Evolutionary conservation across 2,888 invertebrate genomes (phyloP).

Genomic region (Timandra comae): DNA sequence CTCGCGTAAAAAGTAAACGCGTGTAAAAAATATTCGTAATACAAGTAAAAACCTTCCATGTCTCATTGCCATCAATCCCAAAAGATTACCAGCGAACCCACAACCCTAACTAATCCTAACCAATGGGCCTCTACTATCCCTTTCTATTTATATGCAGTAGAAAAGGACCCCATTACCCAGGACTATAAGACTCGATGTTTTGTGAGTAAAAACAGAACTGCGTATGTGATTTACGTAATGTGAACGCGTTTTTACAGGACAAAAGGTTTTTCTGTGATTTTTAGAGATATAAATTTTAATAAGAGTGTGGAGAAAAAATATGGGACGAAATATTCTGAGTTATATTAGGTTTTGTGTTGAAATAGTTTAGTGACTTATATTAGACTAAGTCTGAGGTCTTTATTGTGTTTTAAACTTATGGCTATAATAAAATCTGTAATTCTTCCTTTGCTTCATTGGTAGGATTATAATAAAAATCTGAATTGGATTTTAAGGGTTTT

Average conservation of each 20-base stretch:
- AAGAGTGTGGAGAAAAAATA: constrained; percentile 1
- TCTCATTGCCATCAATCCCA: constrained; percentile 24
- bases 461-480: no score
- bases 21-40: no score
- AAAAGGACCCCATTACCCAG: constrained; percentile 19
- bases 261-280: constrained; percentile 6
- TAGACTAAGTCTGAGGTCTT: no score
- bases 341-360: no score
- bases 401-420: no score
- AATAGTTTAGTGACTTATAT: no score
- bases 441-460: no score
- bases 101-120: constrained; percentile 27
- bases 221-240: constrained; percentile 4
- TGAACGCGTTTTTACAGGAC: constrained; percentile 3
- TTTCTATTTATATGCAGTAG: constrained; percentile 16
- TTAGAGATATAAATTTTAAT: constrained; percentile 3
- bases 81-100: constrained; percentile 31
- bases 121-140: constrained; percentile 22
- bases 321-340: no score
- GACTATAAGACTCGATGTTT: constrained; percentile 10
- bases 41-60: no score
- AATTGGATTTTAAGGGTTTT: no score
- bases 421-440: no score
- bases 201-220: not conserved
- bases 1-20: no score